These are phyloP conservation scores for Sminthurinus signatus DNA, from an alignment of 1,140 invertebrate genomes.

Conservation along the genomic window DNA sequence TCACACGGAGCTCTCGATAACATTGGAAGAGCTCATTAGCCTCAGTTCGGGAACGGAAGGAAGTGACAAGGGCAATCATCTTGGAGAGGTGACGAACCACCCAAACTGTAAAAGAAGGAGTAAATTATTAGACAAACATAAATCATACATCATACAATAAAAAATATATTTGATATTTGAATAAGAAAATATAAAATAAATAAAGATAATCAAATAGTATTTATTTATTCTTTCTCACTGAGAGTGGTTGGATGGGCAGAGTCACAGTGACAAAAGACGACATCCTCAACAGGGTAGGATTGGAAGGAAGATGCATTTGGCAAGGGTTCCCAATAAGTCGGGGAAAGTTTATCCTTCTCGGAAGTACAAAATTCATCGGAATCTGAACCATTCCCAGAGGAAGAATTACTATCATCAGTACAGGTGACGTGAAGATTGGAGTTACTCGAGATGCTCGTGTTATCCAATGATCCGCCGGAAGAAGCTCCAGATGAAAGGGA, in stretches of 20 bases:
- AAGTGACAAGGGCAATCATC: slow-evolving; percentile 38
- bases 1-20: slow-evolving; percentile 35
- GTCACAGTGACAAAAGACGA: slow-evolving; percentile 40
- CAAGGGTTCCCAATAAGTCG: slow-evolving; percentile 34
- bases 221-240: too few relatives aligned
- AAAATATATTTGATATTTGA: too few relatives aligned
- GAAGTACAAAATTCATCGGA: slow-evolving; percentile 37
- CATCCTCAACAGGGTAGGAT: slow-evolving; percentile 39
- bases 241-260: slow-evolving; percentile 28
- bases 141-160: too few relatives aligned
- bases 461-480: slow-evolving; percentile 28
- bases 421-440: slow-evolving; percentile 24
- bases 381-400: slow-evolving; percentile 39
- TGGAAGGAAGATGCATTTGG: slow-evolving; percentile 37
- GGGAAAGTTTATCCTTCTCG: slow-evolving; percentile 13
- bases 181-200: too few relatives aligned
- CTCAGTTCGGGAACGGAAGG: slow-evolving; percentile 31
- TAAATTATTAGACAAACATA: too few relatives aligned
- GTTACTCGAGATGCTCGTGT: slow-evolving; percentile 34
- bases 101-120: too few relatives aligned
- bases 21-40: slow-evolving; percentile 36
- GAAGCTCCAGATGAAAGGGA: slow-evolving; percentile 27
- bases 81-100: slow-evolving; percentile 35
- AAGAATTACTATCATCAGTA: slow-evolving; percentile 34
- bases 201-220: too few relatives aligned